phyloP scores from a whole-genome alignment of 2,888 invertebrate genomes.

The Macroteleia sp. region DNA sequence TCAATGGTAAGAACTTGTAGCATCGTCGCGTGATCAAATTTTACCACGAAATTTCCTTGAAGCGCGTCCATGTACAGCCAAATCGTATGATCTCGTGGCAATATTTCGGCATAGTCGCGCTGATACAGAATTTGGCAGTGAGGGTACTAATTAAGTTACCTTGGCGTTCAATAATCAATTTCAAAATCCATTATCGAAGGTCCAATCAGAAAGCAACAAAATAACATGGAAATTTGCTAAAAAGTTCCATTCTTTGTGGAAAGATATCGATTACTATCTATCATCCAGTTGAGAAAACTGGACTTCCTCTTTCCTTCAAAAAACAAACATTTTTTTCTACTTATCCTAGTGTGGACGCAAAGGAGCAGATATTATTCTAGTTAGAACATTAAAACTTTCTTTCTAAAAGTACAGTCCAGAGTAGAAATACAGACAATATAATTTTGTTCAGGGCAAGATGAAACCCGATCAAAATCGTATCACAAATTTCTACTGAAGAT shows the following conservation, averaged over 20 bases:
- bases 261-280: no score
- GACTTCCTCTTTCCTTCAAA: conserved; percentile 1
- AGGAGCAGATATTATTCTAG: conserved; percentile 41
- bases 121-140: conserved; percentile 66
- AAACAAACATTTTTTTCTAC: conserved; percentile 42
- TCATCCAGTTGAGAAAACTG: no score
- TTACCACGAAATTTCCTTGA: conserved; percentile 17
- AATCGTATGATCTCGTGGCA: conserved; percentile 8
- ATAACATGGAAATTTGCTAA: conserved; percentile 21
- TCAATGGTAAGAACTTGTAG: conserved; percentile 46
- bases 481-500: background rate
- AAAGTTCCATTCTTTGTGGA: no score
- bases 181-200: conserved; percentile 20
- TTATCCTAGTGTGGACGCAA: conserved; percentile 52
- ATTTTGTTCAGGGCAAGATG: background rate
- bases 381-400: conserved; percentile 32
- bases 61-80: conserved; percentile 5
- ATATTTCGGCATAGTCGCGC: conserved; percentile 12
- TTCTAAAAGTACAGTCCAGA: conserved; percentile 22
- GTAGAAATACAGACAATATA: background rate
- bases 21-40: conserved; percentile 21
- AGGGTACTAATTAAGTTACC: conserved; percentile 58
- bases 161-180: conserved; percentile 35
- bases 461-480: background rate
- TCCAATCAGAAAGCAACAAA: conserved; percentile 32